Percentiles rank a stretch among this genome's conserved stretches.
Conservation (phyloP, 2,113 vertebrate species). For the Amazona guildingii region DNA sequence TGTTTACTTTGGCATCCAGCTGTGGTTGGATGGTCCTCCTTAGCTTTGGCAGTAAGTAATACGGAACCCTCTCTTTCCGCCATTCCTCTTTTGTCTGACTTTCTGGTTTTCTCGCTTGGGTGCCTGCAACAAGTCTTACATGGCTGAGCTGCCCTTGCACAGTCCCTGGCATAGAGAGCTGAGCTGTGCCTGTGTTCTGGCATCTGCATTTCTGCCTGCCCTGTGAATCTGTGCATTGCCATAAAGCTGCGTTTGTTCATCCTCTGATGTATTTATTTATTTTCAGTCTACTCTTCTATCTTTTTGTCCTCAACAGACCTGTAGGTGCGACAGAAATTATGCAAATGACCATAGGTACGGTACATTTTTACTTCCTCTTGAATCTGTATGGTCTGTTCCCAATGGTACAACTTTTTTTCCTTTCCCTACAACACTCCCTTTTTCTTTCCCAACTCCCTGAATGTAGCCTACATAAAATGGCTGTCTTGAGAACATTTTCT, state of each 20-base stretch:
- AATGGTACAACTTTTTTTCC: not conserved
- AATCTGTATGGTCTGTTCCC: not conserved
- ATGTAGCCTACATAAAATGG: not conserved
- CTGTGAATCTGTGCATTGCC: not conserved
- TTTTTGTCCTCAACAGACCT: not conserved
- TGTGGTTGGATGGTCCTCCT: not conserved
- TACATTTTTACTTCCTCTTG: not conserved
- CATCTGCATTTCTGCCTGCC: not conserved
- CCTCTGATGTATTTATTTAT: not conserved
- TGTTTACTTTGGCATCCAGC: not conserved
- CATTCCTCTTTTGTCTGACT: not conserved
- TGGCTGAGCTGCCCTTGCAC: not conserved
- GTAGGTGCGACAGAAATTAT: not conserved
- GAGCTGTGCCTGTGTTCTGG: not conserved
- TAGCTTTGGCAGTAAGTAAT: not conserved
- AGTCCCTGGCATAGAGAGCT: not conserved
- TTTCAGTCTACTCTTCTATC: not conserved
- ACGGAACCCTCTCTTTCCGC: not conserved
- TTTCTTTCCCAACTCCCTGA: not conserved
- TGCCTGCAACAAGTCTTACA: not conserved
- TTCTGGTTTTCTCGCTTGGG: not conserved
- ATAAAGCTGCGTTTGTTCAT: not conserved
- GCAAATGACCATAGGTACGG: rapidly evolving
- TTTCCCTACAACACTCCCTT: not conserved
- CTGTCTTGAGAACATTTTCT: not conserved